phyloP scores from a whole-genome alignment of 2,888 invertebrate genomes.

The Tetanocera ferruginea region DNA sequence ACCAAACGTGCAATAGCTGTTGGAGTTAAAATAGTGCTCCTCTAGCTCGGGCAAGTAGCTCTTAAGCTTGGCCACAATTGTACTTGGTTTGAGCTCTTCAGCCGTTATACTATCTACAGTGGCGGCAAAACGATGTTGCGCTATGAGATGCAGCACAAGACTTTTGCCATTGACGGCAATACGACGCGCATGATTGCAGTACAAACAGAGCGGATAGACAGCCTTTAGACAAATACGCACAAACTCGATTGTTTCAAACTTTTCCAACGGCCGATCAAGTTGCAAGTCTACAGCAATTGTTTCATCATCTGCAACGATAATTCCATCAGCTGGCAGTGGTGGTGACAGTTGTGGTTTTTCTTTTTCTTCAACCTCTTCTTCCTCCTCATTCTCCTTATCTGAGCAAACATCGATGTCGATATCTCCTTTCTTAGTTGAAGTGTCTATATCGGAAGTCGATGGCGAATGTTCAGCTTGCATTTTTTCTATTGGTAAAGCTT shows the following conservation, averaged over 20 bases:
- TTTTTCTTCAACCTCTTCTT: not conserved
- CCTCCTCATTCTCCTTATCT: not conserved
- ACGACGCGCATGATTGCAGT: slow-evolving; percentile 88
- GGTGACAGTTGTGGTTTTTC: slow-evolving; percentile 29
- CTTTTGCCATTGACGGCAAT: slow-evolving; percentile 88
- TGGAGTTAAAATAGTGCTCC: slow-evolving; percentile 78
- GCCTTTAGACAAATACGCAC: slow-evolving; percentile 81
- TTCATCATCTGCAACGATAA: slow-evolving; percentile 75
- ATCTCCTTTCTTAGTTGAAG: not conserved
- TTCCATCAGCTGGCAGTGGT: slow-evolving; percentile 64
- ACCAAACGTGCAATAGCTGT: slow-evolving; percentile 77
- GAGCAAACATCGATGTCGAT: slow-evolving; percentile 8
- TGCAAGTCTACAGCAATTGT: slow-evolving; percentile 79
- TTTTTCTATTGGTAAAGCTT: not conserved
- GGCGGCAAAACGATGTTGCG: slow-evolving; percentile 84
- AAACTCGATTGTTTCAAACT: slow-evolving; percentile 79
- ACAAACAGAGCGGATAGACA: slow-evolving; percentile 81
- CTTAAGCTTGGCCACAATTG: slow-evolving; percentile 79
- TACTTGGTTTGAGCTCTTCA: slow-evolving; percentile 79
- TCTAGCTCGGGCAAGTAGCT: slow-evolving; percentile 73
- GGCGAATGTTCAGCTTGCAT: not conserved
- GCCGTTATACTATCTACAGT: slow-evolving; percentile 83
- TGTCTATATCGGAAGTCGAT: not conserved
- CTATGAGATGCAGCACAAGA: slow-evolving; percentile 82
- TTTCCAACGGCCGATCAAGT: slow-evolving; percentile 81